Percentiles rank a stretch among this genome's conserved stretches.
phyloP scores from a whole-genome alignment of 2,113 vertebrate genomes.

The Oostethus manadensis region DNA sequence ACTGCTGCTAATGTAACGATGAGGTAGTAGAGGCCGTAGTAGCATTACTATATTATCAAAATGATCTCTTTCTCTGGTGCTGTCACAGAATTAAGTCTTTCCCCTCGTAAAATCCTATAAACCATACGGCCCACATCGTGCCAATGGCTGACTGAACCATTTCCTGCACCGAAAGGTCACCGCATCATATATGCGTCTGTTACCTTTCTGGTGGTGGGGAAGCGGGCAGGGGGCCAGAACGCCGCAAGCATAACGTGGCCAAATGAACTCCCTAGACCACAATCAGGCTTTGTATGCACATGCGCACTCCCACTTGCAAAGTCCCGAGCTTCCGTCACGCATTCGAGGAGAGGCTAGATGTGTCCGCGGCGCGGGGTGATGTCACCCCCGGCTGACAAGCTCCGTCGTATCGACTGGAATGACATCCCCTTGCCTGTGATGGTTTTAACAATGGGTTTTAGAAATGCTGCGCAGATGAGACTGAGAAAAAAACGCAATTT shows the following conservation, averaged over 20 bases:
- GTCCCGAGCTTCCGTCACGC: conserved; percentile 19
- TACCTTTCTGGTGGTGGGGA: conserved; percentile 33
- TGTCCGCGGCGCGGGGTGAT: conserved; percentile 52
- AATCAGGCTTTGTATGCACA: background rate
- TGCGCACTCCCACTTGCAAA: background rate
- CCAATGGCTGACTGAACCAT: background rate
- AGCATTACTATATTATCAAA: no score
- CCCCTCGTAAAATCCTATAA: background rate
- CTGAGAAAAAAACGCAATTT: background rate
- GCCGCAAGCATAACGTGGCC: conserved; percentile 42
- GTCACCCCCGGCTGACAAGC: conserved; percentile 61
- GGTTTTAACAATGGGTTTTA: conserved; percentile 32
- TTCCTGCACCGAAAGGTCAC: conserved; percentile 53
- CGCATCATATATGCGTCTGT: conserved; percentile 61
- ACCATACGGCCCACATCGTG: background rate
- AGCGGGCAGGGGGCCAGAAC: conserved; percentile 53
- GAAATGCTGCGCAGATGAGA: background rate
- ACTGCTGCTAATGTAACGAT: no score
- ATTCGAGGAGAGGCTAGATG: conserved; percentile 45
- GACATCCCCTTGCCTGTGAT: conserved; percentile 26
- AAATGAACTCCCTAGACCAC: conserved; percentile 37
- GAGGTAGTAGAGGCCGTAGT: no score
- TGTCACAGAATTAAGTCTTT: no score
- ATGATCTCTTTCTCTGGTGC: no score
- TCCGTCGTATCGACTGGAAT: conserved; percentile 32